These are phyloP conservation scores for Odontocolon sp. DNA, from an alignment of 2,888 invertebrate species.

Conservation along the genomic window DNA sequence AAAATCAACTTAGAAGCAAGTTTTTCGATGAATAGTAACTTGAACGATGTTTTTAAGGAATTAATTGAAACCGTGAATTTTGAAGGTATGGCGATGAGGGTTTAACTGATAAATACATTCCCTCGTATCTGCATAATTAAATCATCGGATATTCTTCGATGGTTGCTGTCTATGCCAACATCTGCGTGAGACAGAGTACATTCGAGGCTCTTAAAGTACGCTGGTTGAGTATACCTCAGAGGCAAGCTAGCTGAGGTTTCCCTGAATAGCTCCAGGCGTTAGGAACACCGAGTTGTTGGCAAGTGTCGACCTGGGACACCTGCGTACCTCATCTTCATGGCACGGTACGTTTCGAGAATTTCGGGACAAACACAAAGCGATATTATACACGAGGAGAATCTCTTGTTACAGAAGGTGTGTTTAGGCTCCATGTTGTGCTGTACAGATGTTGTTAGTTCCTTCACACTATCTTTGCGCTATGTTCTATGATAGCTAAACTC, in stretches of 20 bases:
- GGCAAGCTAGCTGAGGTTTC: conserved; percentile 15
- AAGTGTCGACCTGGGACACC: conserved; percentile 18
- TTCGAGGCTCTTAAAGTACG: neutral
- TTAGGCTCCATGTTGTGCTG: neutral
- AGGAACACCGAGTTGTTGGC: conserved; percentile 2
- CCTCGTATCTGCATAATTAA: conserved; percentile 34
- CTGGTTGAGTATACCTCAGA: conserved; percentile 1
- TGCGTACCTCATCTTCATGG: conserved; percentile 11
- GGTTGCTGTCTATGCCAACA: conserved; percentile 18
- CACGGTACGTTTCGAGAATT: neutral
- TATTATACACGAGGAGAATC: neutral
- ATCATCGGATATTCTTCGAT: conserved; percentile 27
- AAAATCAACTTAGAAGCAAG: no score
- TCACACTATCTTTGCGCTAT: conserved; percentile 18
- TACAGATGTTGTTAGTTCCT: conserved; percentile 9
- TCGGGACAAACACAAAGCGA: conserved; percentile 3
- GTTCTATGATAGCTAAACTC: no score
- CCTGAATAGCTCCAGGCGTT: neutral
- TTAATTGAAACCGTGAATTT: neutral
- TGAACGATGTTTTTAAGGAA: neutral
- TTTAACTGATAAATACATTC: neutral
- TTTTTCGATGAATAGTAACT: no score
- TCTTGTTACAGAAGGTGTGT: neutral
- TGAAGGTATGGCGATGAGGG: neutral
- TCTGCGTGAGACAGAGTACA: conserved; percentile 14